Conservation (phyloP, 2,113 vertebrate species). For the western clawed frog (Xenopus tropicalis) region UCB_Xtro_10.0 CM004451.2:30854501-30855000, state of each 20-base stretch:
- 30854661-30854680: slow-evolving; percentile 36
- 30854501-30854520: slow-evolving; percentile 1
- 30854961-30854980: slow-evolving; percentile 21
- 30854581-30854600: background rate
- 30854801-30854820: too few relatives aligned
- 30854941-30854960: too few relatives aligned
- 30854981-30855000: slow-evolving; percentile 37
- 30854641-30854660: slow-evolving; percentile 11
- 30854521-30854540: background rate
- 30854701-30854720: background rate
- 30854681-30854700: slow-evolving; percentile 16
- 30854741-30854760: slow-evolving; percentile 22
- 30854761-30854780: background rate
- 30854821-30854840: background rate
- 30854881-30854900: background rate
- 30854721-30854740: slow-evolving; percentile 17
- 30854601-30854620: slow-evolving; percentile 8
- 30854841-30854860: background rate
- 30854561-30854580: slow-evolving; percentile 32
- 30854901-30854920: background rate
- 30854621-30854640: background rate
- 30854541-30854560: slow-evolving; percentile 19
- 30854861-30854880: too few relatives aligned
- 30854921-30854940: background rate
- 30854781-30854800: background rate